phyloP scores from a whole-genome alignment of 2,888 invertebrate genomes.

The Hoplodrina blanda region DNA sequence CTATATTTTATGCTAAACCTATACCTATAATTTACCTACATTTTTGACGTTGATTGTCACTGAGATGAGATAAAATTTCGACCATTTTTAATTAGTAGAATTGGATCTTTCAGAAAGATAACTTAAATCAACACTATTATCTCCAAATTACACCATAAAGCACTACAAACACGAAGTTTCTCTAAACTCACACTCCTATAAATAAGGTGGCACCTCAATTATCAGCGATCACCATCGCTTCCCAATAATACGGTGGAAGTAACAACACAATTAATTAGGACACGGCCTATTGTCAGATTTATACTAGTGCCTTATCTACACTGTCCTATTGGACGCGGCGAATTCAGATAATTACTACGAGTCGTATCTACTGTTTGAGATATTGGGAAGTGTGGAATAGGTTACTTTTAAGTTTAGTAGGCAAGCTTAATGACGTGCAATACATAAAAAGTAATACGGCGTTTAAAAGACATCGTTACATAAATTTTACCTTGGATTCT shows the following conservation, averaged over 20 bases:
- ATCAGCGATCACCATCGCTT: conserved; percentile 67
- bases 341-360: conserved; percentile 71
- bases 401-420: neutral
- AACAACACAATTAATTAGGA: conserved; percentile 80
- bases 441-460: too few species aligned
- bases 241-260: conserved; percentile 66
- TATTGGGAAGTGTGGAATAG: conserved; percentile 30
- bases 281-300: conserved; percentile 72
- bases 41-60: too few species aligned
- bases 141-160: conserved; percentile 7
- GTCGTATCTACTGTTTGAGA: conserved; percentile 35
- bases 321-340: conserved; percentile 68
- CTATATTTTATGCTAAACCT: too few species aligned
- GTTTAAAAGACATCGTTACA: too few species aligned
- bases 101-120: neutral
- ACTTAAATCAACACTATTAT: neutral
- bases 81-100: too few species aligned
- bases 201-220: conserved; percentile 49
- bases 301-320: conserved; percentile 68
- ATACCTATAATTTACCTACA: too few species aligned
- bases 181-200: conserved; percentile 34
- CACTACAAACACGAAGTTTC: conserved; percentile 26
- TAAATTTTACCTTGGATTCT: too few species aligned
- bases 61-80: too few species aligned
- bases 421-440: neutral